Evolutionary conservation across 1,140 invertebrate genomes (phyloP), one percentile per base, ranked within the genome.

Genomic region (Neelides sp.): DNA sequence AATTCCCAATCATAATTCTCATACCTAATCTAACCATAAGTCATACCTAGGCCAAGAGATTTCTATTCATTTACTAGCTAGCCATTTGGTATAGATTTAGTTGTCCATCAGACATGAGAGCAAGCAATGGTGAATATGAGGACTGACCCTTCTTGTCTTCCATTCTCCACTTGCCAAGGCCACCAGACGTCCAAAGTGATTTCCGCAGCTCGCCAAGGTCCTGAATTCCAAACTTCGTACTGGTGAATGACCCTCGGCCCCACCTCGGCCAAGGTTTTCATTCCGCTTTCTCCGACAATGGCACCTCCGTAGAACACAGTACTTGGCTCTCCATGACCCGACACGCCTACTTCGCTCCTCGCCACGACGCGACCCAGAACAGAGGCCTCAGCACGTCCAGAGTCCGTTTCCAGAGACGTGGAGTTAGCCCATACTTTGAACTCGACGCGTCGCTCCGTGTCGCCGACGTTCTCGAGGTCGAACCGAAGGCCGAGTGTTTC

Each of bases 241-340:
- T 78, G 83, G 62, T 97, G 91, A 4, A 77, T 74, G 0, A 95
- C 76, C 64, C 77, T 75, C 2, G 81, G 78, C 4, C 92, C 92
- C 50, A 95, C 78, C 61, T 94, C 84, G 53, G 86, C 82, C 56
- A 88, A 75, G 61, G 79, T 75, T 62, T 76, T 78, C 66, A 94
- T 85, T 5, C 79, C 80, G 20, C 80, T 83, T 67, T 90, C 84
- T 3, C 85, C 86, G 52, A 80, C 76, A 27, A 86, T 71, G 50
- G 78, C 74, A 19, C 90, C 89, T 40, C 87, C 86, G 64, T 91
- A 96, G 62, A 85, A 82, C 17, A 90, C 80, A 68, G 85, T 79
- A 61, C 82, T 79, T 1, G 82, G 82, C 27, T 73, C 66, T 8
- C 79, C 74, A 64, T 71, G 69, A 34, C 78, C 78, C 23, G n/a